Conservation (phyloP, 1,140 invertebrate genomes). For the Trachymyrmex cornetzi region DNA sequence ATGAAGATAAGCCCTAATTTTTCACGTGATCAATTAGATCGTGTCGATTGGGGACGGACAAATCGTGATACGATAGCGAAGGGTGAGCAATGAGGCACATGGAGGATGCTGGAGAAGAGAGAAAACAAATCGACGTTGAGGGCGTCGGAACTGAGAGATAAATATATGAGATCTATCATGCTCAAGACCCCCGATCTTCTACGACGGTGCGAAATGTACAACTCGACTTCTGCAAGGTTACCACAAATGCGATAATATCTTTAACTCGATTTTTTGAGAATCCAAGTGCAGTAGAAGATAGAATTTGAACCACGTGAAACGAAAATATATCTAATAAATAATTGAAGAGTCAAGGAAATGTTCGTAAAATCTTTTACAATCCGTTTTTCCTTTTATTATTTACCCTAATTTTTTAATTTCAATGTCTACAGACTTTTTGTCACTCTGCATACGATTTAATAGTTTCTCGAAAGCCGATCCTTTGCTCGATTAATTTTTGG, state of each 20-base stretch:
- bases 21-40: slow-evolving; percentile 47
- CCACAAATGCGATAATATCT: slow-evolving; percentile 46
- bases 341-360: background rate
- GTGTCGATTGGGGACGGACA: slow-evolving; percentile 32
- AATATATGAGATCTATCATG: slow-evolving; percentile 56
- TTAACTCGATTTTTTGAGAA: slow-evolving; percentile 33
- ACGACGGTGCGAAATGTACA: slow-evolving; percentile 23
- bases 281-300: slow-evolving; percentile 24
- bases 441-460: background rate
- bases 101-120: background rate
- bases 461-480: background rate
- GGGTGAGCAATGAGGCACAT: slow-evolving; percentile 31
- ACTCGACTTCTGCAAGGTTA: slow-evolving; percentile 9
- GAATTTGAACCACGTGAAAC: background rate
- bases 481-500: background rate
- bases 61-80: slow-evolving; percentile 51
- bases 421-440: background rate
- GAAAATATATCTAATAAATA: background rate
- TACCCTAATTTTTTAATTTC: background rate
- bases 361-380: too few species aligned
- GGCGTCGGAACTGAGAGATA: slow-evolving; percentile 13
- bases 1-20: slow-evolving; percentile 51
- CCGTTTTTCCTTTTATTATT: background rate
- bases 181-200: slow-evolving; percentile 48
- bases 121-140: slow-evolving; percentile 48